Conservation (phyloP, 1,140 invertebrate species). For the Nasonia longicornis region DNA sequence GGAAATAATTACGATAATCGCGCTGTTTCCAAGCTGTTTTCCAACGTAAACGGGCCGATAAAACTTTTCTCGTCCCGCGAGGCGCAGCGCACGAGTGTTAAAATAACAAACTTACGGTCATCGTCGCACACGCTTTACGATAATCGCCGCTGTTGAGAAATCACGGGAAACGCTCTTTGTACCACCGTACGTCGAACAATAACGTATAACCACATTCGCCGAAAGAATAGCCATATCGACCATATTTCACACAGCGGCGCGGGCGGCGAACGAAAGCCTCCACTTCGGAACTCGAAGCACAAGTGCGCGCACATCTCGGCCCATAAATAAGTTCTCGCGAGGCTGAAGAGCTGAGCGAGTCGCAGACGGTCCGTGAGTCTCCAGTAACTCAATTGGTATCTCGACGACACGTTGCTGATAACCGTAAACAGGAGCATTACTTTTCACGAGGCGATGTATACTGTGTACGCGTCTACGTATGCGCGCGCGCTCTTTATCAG, state of each 20-base stretch:
- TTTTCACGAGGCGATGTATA: conserved; percentile 50
- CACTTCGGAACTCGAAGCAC: background rate
- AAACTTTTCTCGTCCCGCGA: background rate
- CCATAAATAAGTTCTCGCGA: background rate
- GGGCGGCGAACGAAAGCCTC: background rate
- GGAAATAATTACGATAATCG: conserved; percentile 10
- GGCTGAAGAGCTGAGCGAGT: background rate
- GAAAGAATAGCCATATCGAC: background rate
- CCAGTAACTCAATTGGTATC: conserved; percentile 58
- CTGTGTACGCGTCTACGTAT: background rate
- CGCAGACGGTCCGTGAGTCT: background rate
- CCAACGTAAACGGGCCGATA: background rate
- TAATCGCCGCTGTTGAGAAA: background rate
- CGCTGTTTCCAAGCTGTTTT: conserved; percentile 10
- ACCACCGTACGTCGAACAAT: too few relatives aligned
- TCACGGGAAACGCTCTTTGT: background rate
- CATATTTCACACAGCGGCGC: background rate
- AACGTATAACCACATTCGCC: background rate
- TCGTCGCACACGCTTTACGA: background rate
- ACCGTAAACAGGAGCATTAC: conserved; percentile 60
- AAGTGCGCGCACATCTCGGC: background rate
- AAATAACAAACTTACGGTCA: background rate
- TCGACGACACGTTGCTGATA: conserved; percentile 55
- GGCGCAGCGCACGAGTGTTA: background rate
- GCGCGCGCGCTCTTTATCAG: conserved; percentile 55